A percentile compares a stretch with the other conserved stretches of the same genome.
These are phyloP conservation scores for Egretta garzetta DNA, from an alignment of 2,113 vertebrate genomes.

Conservation along the genomic window DNA sequence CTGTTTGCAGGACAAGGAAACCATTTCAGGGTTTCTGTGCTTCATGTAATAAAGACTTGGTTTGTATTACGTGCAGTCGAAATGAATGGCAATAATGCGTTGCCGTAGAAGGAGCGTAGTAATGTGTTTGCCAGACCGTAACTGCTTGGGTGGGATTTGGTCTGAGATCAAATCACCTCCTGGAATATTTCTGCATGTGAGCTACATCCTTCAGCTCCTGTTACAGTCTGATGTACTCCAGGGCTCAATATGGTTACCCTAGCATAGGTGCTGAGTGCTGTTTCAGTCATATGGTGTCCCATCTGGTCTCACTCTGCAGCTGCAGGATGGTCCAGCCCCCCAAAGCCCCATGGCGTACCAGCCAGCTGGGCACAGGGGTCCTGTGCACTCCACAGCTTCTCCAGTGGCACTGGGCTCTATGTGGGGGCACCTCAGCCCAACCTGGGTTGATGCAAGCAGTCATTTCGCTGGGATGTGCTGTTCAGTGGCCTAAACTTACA, in stretches of 20 bases:
- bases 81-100: background rate
- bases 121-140: slow-evolving; percentile 11
- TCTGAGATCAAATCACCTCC: background rate
- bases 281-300: background rate
- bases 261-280: background rate
- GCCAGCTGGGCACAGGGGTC: background rate
- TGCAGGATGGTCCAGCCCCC: background rate
- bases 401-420: background rate
- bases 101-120: background rate
- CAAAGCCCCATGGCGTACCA: background rate
- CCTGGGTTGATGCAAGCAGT: background rate
- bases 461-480: background rate
- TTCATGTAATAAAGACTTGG: background rate
- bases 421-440: background rate
- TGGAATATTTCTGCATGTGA: background rate
- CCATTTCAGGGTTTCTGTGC: background rate
- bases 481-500: background rate
- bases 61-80: background rate
- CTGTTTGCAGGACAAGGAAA: background rate
- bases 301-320: background rate
- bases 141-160: slow-evolving; percentile 16
- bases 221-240: background rate
- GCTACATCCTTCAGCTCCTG: background rate
- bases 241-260: background rate
- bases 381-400: background rate